A percentile compares a stretch with the other conserved stretches of the same genome.
These are phyloP conservation scores for Pelmatolapia mariae DNA, from an alignment of 2,113 vertebrate genomes.

Conservation along the genomic window DNA sequence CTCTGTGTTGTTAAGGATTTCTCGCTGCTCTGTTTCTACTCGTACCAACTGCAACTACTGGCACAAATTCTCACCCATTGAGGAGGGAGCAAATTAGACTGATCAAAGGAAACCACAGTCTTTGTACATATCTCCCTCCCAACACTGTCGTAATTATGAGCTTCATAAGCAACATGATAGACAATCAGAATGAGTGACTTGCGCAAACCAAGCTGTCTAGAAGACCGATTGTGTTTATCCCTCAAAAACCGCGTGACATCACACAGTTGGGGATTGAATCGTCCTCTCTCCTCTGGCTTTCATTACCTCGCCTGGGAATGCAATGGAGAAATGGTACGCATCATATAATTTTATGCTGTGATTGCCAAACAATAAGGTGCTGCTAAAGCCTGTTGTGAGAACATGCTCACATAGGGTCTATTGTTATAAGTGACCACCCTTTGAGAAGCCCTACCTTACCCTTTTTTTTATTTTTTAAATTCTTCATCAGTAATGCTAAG, in stretches of 20 bases:
- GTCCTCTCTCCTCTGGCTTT: constrained; percentile 56
- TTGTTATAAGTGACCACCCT: neutral
- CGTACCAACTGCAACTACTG: neutral
- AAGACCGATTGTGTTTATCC: constrained; percentile 58
- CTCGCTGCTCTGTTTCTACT: constrained; percentile 7
- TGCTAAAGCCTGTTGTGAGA: neutral
- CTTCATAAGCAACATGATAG: constrained; percentile 41
- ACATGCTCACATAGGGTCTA: neutral
- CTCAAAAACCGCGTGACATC: constrained; percentile 42
- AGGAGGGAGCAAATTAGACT: constrained; percentile 16
- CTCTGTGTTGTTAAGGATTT: neutral
- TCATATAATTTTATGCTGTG: constrained; percentile 23
- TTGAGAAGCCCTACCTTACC: neutral
- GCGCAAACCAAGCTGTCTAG: constrained; percentile 53
- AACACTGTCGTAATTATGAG: constrained; percentile 46
- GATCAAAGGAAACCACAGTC: constrained; percentile 54
- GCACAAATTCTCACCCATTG: neutral
- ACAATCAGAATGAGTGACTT: constrained; percentile 48
- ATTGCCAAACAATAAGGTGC: constrained; percentile 24
- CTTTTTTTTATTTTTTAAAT: neutral
- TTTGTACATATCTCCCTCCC: constrained; percentile 26
- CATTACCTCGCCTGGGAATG: constrained; percentile 31
- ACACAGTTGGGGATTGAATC: constrained; percentile 34
- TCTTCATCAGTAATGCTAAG: neutral
- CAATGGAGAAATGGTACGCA: neutral